Evolutionary conservation across 2,888 invertebrate species (phyloP).

Genomic region (Drosophila rubida): DNA sequence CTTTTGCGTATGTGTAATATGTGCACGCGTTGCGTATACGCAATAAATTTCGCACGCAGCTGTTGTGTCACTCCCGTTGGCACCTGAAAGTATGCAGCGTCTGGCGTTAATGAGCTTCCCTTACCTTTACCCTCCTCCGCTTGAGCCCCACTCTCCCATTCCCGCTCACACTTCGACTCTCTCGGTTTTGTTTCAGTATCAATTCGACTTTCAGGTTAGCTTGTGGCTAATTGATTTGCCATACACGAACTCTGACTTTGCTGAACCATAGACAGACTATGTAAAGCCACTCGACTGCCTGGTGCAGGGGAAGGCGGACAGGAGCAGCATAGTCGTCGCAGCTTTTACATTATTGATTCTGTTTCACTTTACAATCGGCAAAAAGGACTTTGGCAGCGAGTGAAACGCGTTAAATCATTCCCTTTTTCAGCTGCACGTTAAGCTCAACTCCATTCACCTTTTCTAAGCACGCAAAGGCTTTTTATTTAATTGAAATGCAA

Average conservation of each 20-base stretch:
- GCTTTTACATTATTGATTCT: neutral
- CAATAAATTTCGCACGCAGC: constrained; percentile 29
- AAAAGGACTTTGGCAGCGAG: neutral
- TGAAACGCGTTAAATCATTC: constrained; percentile 1
- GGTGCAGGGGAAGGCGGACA: neutral
- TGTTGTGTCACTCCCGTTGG: neutral
- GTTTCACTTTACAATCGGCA: neutral
- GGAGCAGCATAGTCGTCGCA: neutral
- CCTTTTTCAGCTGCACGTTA: neutral
- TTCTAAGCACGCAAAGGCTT: neutral
- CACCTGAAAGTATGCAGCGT: constrained; percentile 22
- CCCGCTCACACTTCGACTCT: neutral
- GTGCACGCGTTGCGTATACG: constrained; percentile 13
- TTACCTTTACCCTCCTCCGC: neutral
- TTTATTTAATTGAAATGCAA: neutral
- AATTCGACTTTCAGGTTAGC: constrained; percentile 2
- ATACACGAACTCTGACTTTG: constrained; percentile 8
- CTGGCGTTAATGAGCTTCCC: constrained; percentile 22
- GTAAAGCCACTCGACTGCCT: neutral
- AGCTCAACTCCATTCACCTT: neutral
- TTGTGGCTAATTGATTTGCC: constrained; percentile 16
- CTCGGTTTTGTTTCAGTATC: constrained; percentile 5
- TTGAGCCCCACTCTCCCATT: neutral
- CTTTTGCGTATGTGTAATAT: neutral
- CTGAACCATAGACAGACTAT: constrained; percentile 10